Percentiles rank a stretch among this genome's conserved stretches.
These are phyloP conservation scores for Hemicordylus capensis DNA, from an alignment of 2,113 vertebrate genomes.

Conservation along the genomic window DNA sequence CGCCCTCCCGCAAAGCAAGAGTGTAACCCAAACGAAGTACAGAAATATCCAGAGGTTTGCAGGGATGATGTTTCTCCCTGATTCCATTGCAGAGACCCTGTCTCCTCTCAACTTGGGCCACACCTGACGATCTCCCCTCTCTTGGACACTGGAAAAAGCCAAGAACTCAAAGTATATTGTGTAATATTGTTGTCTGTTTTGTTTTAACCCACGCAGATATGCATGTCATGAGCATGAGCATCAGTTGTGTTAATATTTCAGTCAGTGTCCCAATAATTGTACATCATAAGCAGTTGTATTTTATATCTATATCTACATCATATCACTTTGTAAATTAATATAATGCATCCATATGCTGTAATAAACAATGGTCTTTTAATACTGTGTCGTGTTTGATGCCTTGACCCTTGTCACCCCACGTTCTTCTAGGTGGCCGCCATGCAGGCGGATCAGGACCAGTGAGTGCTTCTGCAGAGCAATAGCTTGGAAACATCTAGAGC, in stretches of 20 bases:
- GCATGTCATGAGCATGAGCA: slow-evolving; percentile 82
- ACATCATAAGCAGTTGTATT: slow-evolving; percentile 80
- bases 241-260: slow-evolving; percentile 77
- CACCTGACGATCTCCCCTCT: background rate
- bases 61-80: too few relatives aligned
- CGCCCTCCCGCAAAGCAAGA: background rate
- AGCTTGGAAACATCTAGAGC: too few relatives aligned
- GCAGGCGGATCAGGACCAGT: too few relatives aligned
- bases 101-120: slow-evolving; percentile 30
- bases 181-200: slow-evolving; percentile 76
- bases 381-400: slow-evolving; percentile 45
- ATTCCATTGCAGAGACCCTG: background rate
- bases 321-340: slow-evolving; percentile 87
- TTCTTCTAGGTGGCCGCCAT: background rate
- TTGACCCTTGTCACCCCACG: background rate
- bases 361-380: slow-evolving; percentile 84
- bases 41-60: background rate
- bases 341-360: slow-evolving; percentile 81
- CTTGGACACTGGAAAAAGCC: slow-evolving; percentile 62
- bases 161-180: slow-evolving; percentile 75
- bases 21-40: background rate
- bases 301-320: slow-evolving; percentile 71
- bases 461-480: too few relatives aligned
- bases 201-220: slow-evolving; percentile 70
- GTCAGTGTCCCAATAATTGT: slow-evolving; percentile 80